Evolutionary conservation across 2,113 vertebrate genomes (phyloP), one percentile per base, ranked within the genome.

Genomic region (Peromyscus polionotus): DNA sequence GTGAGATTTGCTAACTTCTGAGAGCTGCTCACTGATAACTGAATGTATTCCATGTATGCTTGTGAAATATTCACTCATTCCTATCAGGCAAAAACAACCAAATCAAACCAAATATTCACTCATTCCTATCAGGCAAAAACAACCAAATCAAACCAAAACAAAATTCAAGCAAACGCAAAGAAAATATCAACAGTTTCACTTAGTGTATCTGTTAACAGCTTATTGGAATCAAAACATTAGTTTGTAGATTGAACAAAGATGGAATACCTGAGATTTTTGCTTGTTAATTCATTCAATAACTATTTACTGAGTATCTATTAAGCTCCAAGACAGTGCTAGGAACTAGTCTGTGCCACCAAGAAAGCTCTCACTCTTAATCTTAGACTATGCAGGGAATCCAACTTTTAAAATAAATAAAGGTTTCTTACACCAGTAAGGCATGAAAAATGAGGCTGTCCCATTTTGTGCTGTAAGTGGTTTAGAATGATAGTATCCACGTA

Each of bases 401-500:
- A 79, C 86, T 93, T 96, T 96, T 59, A 75, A 96, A 90, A 90
- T 31, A 85, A 95, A 92, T 33, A 96, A 76, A 83, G 51, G 95
- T 86, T 79, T 92, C 33, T 94, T 42, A 83, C 36, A 90, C 76
- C 22, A 85, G 24, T 91, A 84, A 93, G 48, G 33, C 77, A 81
- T 76, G 33, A 77, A 96, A 91, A 72, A 68, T 57, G n/a, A 86
- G n/a, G 28, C 20, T 87, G 22, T 39, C 54, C 36, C 84, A 75
- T 92, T 91, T 86, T 73, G 68, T 93, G 68, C 20, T 81, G 17
- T 20, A 90, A 81, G 8, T 59, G 45, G 59, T 77, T 95, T 87
- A 79, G 31, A 59, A 84, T 72, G 86, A 45, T 85, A 79, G 24
- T 94, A 67, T 87, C 63, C 57, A 42, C 65, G 28, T 95, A 91